Percentiles rank a stretch among this genome's conserved stretches.
These are phyloP conservation scores for Aproaerema taeniolella DNA, from an alignment of 2,888 invertebrate species.

Conservation along the genomic window DNA sequence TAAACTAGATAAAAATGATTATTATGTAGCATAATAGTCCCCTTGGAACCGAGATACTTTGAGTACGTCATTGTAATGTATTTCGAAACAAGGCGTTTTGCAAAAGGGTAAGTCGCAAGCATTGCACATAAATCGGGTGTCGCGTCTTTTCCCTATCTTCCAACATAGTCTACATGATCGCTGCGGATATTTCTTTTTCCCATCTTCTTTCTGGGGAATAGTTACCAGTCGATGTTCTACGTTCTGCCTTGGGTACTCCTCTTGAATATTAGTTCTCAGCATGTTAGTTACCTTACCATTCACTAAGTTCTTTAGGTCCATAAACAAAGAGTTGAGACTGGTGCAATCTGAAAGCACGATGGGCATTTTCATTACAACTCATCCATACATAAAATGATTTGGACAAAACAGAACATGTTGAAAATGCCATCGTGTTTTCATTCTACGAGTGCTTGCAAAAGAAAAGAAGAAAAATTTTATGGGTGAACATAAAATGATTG, in stretches of 20 bases:
- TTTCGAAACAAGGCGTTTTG: slow-evolving; percentile 70
- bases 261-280: slow-evolving; percentile 46
- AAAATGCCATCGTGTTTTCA: slow-evolving; percentile 78
- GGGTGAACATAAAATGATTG: slow-evolving; percentile 58
- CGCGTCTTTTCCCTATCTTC: slow-evolving; percentile 67
- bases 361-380: slow-evolving; percentile 66
- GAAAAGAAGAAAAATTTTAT: slow-evolving; percentile 33
- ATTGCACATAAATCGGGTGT: slow-evolving; percentile 71
- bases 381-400: slow-evolving; percentile 16
- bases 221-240: slow-evolving; percentile 64
- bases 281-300: slow-evolving; percentile 63
- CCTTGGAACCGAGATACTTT: slow-evolving; percentile 65
- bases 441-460: slow-evolving; percentile 57
- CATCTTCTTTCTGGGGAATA: slow-evolving; percentile 74
- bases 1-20: slow-evolving; percentile 21
- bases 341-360: slow-evolving; percentile 76
- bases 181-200: slow-evolving; percentile 74
- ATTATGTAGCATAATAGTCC: slow-evolving; percentile 65
- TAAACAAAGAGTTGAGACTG: slow-evolving; percentile 68
- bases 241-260: slow-evolving; percentile 47
- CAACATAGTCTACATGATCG: slow-evolving; percentile 72
- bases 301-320: slow-evolving; percentile 72
- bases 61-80: slow-evolving; percentile 65
- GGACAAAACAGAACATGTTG: slow-evolving; percentile 43
- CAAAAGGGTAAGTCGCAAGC: slow-evolving; percentile 71